Conservation (phyloP, 2,888 invertebrate genomes). For the Nomada goodeniana region DNA sequence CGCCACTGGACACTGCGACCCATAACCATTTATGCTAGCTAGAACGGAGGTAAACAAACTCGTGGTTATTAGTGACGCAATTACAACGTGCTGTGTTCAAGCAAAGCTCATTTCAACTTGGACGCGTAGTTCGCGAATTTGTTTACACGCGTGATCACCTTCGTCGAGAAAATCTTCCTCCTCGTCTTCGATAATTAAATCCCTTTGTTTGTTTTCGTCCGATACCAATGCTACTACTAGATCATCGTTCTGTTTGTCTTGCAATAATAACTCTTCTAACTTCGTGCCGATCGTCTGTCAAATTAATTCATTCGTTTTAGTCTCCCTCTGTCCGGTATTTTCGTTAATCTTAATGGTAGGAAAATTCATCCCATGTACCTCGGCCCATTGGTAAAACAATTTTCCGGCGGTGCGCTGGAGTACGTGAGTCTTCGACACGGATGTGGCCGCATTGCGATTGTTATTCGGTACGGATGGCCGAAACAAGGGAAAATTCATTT, state of each 20-base stretch:
- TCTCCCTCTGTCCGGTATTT: background rate
- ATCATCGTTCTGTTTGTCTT: slow-evolving; percentile 91
- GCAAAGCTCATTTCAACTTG: too few relatives aligned
- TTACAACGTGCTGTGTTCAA: too few relatives aligned
- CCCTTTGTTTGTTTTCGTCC: slow-evolving; percentile 92
- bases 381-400: slow-evolving; percentile 99
- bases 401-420: slow-evolving; percentile 97
- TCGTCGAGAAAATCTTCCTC: slow-evolving; percentile 99
- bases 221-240: slow-evolving; percentile 88
- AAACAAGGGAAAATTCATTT: slow-evolving; percentile 91
- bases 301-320: background rate
- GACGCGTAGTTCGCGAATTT: background rate
- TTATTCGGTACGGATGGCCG: slow-evolving; percentile 89
- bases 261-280: slow-evolving; percentile 94
- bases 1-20: slow-evolving; percentile 94
- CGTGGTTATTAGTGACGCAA: background rate
- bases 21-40: slow-evolving; percentile 90
- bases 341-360: background rate
- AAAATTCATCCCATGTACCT: slow-evolving; percentile 85
- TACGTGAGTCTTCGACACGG: slow-evolving; percentile 88
- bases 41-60: slow-evolving; percentile 29
- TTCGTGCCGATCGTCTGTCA: slow-evolving; percentile 92
- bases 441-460: slow-evolving; percentile 85
- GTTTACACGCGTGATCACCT: slow-evolving; percentile 85
- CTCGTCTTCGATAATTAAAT: slow-evolving; percentile 92